phyloP scores from a whole-genome alignment of 92 coral and sea anemone species.

The Epizoanthus stellaris region DNA sequence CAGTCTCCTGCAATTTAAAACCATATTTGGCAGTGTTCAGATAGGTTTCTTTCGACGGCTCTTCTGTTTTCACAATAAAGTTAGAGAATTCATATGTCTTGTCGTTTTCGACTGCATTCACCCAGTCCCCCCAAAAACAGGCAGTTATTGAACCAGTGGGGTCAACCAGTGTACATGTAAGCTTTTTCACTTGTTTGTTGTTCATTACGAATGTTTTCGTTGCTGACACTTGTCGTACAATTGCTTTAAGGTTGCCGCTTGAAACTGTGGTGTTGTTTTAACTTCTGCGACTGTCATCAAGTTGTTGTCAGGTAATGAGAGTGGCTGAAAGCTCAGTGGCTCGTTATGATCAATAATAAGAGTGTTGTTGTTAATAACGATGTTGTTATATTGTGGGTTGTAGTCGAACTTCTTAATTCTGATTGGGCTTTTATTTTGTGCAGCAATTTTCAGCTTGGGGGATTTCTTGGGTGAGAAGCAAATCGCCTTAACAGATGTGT shows the following conservation, averaged over 20 bases:
- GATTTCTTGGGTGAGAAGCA: no score
- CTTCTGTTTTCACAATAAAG: conserved; percentile 29
- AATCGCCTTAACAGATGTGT: no score
- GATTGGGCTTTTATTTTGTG: no score
- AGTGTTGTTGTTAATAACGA: no score
- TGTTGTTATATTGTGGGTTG: no score
- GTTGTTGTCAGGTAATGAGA: conserved; percentile 5
- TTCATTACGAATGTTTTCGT: conserved; percentile 11
- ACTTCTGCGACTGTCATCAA: conserved; percentile 19
- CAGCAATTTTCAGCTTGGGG: no score
- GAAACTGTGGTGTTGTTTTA: conserved; percentile 28
- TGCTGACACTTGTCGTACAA: conserved; percentile 9
- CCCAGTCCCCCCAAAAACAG: conserved; percentile 1
- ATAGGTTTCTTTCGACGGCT: conserved; percentile 8
- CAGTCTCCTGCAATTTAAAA: conserved; percentile 18
- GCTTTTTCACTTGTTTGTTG: conserved; percentile 28
- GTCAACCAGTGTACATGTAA: conserved; percentile 35
- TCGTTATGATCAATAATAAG: background rate
- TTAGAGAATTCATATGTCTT: conserved; percentile 17
- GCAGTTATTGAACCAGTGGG: conserved; percentile 29
- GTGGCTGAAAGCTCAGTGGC: background rate
- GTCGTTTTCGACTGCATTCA: conserved; percentile 17
- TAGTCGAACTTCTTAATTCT: no score
- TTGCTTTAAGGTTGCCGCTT: conserved; percentile 23
- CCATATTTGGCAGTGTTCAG: conserved; percentile 36